Conservation (phyloP, 2,888 invertebrate genomes). For the Melanostoma mellinum region DNA sequence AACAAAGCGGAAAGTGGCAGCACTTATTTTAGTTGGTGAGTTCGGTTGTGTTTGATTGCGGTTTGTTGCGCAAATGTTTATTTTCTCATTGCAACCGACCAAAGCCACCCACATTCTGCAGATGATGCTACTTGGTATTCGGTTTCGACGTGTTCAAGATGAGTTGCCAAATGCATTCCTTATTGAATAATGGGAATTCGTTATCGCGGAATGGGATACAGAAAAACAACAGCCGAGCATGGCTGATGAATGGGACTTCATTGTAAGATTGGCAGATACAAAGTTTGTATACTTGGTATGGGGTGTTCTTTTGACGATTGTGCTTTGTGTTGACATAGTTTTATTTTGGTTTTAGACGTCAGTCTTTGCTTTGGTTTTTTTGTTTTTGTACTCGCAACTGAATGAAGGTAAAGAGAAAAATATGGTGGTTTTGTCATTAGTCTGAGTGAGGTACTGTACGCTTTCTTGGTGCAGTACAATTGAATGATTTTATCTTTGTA, state of each 20-base stretch:
- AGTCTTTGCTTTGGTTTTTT: slow-evolving; percentile 19
- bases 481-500: too few relatives aligned
- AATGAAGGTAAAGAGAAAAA: slow-evolving; percentile 13
- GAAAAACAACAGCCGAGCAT: slow-evolving; percentile 9
- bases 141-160: slow-evolving; percentile 10
- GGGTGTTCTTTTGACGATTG: slow-evolving; percentile 48
- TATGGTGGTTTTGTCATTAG: slow-evolving; percentile 11
- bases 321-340: slow-evolving; percentile 34
- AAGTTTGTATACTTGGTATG: slow-evolving; percentile 27
- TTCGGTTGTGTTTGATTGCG: slow-evolving; percentile 2
- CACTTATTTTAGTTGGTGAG: too few relatives aligned
- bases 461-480: not conserved
- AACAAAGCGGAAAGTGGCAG: too few relatives aligned
- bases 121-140: slow-evolving; percentile 17
- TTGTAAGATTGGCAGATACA: slow-evolving; percentile 65
- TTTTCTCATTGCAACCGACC: slow-evolving; percentile 10
- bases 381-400: not conserved
- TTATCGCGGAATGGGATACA: slow-evolving; percentile 40
- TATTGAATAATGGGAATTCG: slow-evolving; percentile 56
- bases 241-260: slow-evolving; percentile 55
- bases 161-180: slow-evolving; percentile 58
- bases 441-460: slow-evolving; percentile 7
- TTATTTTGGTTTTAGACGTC: slow-evolving; percentile 16
- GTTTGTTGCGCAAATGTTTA: slow-evolving; percentile 1
- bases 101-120: slow-evolving; percentile 20